Conservation (phyloP, 2,888 invertebrate genomes). For the Antheraea assamensis region DNA sequence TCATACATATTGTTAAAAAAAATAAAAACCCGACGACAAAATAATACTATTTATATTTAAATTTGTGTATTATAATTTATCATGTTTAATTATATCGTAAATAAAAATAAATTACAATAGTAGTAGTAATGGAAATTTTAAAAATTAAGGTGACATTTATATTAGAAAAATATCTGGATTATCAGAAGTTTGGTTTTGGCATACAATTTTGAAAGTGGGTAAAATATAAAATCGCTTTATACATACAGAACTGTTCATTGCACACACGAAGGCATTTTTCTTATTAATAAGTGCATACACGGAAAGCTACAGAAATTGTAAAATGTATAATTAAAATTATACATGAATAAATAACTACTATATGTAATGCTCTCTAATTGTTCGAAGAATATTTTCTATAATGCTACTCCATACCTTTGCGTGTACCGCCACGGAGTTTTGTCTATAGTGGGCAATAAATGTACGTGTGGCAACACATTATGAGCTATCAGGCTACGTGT, state of each 20-base stretch:
- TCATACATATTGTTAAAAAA: not conserved
- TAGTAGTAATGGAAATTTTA: no score
- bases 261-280: slow-evolving; percentile 9
- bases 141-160: no score
- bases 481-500: no score
- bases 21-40: not conserved
- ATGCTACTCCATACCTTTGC: no score
- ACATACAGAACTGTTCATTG: not conserved
- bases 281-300: not conserved
- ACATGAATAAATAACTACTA: not conserved
- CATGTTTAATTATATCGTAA: no score
- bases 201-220: not conserved
- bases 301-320: not conserved
- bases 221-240: slow-evolving; percentile 12
- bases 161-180: not conserved
- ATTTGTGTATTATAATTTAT: not conserved
- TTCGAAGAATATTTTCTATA: not conserved
- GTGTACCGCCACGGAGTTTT: no score
- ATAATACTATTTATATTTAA: not conserved
- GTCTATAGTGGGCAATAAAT: no score
- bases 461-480: no score
- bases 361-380: not conserved
- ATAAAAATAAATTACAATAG: no score
- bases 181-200: not conserved
- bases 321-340: not conserved